phyloP scores from a whole-genome alignment of 2,113 vertebrate species.

The Delphinapterus leucas region DNA sequence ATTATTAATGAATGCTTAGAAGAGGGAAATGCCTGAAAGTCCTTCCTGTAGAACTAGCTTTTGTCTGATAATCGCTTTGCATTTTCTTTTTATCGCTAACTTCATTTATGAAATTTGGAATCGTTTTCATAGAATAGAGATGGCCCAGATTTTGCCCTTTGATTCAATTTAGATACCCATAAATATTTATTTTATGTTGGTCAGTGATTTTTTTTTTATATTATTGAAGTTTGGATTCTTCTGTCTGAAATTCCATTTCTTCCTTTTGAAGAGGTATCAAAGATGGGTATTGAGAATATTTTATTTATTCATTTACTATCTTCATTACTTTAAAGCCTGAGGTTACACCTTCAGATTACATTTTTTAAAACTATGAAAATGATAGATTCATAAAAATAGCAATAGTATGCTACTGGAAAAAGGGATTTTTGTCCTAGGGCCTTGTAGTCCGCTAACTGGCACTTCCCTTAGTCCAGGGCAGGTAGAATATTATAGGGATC shows the following conservation, averaged over 20 bases:
- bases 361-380: constrained; percentile 70
- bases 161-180: background rate
- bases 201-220: background rate
- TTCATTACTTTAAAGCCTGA: constrained; percentile 59
- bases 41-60: background rate
- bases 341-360: constrained; percentile 60
- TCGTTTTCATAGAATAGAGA: constrained; percentile 8
- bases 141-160: constrained; percentile 8
- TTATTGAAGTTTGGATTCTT: background rate
- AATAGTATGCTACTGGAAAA: constrained; percentile 21
- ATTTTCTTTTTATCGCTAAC: background rate
- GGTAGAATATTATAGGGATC: constrained; percentile 48
- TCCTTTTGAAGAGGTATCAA: constrained; percentile 5
- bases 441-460: background rate
- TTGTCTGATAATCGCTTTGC: background rate
- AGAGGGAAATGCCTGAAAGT: background rate
- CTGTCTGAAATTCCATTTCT: constrained; percentile 28
- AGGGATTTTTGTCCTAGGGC: constrained; percentile 53
- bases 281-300: constrained; percentile 21
- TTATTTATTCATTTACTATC: constrained; percentile 59
- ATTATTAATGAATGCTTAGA: background rate
- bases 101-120: constrained; percentile 46
- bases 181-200: background rate
- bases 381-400: constrained; percentile 59
- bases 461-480: constrained; percentile 28